phyloP scores from a whole-genome alignment of 1,140 invertebrate genomes.

The Gyrodactylus salaris region DNA sequence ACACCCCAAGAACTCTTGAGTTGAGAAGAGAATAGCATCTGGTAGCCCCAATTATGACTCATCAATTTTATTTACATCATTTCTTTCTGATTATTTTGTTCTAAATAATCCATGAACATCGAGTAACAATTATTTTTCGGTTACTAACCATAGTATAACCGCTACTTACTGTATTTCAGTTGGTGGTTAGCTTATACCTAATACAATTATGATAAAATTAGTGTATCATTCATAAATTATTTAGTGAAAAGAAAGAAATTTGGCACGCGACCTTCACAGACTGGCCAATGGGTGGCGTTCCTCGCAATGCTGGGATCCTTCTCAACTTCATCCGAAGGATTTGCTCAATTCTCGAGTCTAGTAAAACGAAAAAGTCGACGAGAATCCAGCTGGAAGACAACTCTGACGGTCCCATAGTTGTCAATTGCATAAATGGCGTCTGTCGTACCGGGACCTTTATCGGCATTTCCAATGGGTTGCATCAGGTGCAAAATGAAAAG shows the following conservation, averaged over 20 bases:
- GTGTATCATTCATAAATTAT: no score
- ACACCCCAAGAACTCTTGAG: no score
- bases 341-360: background rate
- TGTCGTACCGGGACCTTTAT: background rate
- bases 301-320: background rate
- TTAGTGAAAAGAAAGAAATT: background rate
- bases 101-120: no score
- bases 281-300: background rate
- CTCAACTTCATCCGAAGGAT: background rate
- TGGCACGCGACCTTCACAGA: background rate
- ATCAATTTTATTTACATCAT: no score
- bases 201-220: no score
- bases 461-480: background rate
- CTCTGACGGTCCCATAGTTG: background rate
- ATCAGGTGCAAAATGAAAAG: constrained; percentile 33
- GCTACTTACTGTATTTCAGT: no score
- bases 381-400: background rate
- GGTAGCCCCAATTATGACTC: no score
- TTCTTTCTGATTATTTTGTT: no score
- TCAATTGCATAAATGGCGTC: background rate
- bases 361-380: background rate
- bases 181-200: no score
- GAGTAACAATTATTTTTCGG: no score
- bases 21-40: no score
- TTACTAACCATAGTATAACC: no score